Evolutionary conservation across 2,888 invertebrate genomes (phyloP).

Genomic region (Listrodromus nycthemerus): DNA sequence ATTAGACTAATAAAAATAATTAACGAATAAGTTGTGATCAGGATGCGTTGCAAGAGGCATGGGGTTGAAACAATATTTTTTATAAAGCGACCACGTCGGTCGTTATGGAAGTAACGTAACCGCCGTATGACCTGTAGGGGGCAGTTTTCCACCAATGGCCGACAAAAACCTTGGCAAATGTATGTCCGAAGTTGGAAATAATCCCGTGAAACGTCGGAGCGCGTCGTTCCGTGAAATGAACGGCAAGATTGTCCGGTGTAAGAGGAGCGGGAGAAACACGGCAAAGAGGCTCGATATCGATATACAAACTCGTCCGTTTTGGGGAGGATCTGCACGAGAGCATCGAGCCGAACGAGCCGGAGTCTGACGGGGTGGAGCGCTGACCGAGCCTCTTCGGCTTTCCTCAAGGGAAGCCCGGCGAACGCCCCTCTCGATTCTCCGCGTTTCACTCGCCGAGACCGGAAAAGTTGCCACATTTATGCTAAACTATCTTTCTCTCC

Average conservation of each 20-base stretch:
- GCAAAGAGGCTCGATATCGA: constrained; percentile 43
- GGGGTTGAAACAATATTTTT: too few species aligned
- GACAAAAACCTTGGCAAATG: constrained; percentile 11
- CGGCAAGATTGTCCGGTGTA: constrained; percentile 70
- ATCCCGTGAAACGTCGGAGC: constrained; percentile 69
- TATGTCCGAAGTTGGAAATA: constrained; percentile 66
- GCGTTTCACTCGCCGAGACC: constrained; percentile 49
- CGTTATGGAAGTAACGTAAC: too few species aligned
- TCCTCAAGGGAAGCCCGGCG: constrained; percentile 61
- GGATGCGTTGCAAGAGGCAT: too few species aligned
- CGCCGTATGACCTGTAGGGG: too few species aligned
- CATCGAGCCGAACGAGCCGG: constrained; percentile 35
- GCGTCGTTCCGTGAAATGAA: constrained; percentile 72
- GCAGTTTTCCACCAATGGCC: too few species aligned
- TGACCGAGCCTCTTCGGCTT: constrained; percentile 43
- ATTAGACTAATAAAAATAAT: too few species aligned
- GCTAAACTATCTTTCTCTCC: constrained; percentile 75
- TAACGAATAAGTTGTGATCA: too few species aligned
- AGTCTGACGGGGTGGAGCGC: constrained; percentile 9
- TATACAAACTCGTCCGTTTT: constrained; percentile 38
- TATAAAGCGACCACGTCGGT: too few species aligned
- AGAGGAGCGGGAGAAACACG: constrained; percentile 35
- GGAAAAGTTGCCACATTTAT: constrained; percentile 79
- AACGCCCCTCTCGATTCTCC: constrained; percentile 23
- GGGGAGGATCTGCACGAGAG: constrained; percentile 42